Conservation (phyloP, 2,113 vertebrate genomes). For the Prunella fulvescens region DNA sequence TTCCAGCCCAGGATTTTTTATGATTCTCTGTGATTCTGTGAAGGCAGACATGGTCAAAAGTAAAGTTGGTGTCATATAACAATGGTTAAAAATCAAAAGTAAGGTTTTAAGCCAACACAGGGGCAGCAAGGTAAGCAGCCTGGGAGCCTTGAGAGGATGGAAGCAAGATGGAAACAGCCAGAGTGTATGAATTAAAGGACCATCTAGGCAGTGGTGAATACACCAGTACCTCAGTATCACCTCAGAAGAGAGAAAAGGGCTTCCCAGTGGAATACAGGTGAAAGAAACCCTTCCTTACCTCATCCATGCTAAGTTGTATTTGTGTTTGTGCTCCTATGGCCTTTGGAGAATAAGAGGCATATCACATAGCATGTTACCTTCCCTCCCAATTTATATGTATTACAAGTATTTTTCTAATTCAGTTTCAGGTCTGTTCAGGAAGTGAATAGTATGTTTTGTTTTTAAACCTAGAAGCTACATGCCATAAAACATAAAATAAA, state of each 20-base stretch:
- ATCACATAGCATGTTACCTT: background rate
- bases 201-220: background rate
- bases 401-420: slow-evolving; percentile 32
- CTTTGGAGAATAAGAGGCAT: background rate
- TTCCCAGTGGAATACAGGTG: background rate
- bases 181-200: background rate
- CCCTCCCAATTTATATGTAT: background rate
- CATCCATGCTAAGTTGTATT: background rate
- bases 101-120: background rate
- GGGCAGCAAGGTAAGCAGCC: background rate
- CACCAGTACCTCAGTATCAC: background rate
- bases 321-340: background rate
- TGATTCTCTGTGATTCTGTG: background rate
- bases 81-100: background rate
- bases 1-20: background rate
- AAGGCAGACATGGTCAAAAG: background rate
- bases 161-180: background rate
- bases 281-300: background rate
- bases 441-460: slow-evolving; percentile 24
- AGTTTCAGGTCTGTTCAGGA: slow-evolving; percentile 27
- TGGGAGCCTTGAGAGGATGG: background rate
- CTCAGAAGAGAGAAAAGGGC: background rate
- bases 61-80: background rate
- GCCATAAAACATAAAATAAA: slow-evolving; percentile 55
- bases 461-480: slow-evolving; percentile 49